Evolutionary conservation across 2,888 invertebrate species (phyloP), one percentile per base, ranked within the genome.

Genomic region (Eilema sororculum): DNA sequence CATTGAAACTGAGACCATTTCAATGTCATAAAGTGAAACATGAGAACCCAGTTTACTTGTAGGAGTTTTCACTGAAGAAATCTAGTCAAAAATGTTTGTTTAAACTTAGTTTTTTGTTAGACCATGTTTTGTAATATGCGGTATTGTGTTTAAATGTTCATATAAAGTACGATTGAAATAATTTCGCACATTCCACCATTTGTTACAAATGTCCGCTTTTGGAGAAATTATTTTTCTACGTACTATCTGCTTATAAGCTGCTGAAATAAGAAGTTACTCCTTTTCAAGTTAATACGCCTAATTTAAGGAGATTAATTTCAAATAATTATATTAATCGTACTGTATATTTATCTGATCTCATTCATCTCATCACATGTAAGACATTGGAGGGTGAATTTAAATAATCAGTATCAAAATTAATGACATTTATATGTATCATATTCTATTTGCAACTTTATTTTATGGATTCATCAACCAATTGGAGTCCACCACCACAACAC

Each of bases 281-380:
- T 52, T 52, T 52, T 52, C 1, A 52, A 25, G 16, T 22, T 41
- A 24, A 63, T 20, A 16, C 6, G 28, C 25, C 25, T 63, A 41
- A 41, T 41, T 41, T 41, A 10, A 13, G 10, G 41, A 41, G 20
- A 6, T 24, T 46, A 25, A 63, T 20, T 46, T 46, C 46, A 52
- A n/a, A 63, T 41, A 22, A 58, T 37, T 41, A 57, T 57, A 66
- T 46, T 13, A 30, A 22, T n/a, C 12, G 22, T 25, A 46, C 30
- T 57, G 65, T 68, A 52, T 68, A 64, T 68, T 72, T 78, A 74
- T 78, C 82, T 84, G 86, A 86, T 86, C 86, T 86, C 86, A 83
- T 79, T 81, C 80, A 83, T 83, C 77, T 82, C 78, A 78, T 82
- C 82, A 82, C 81, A 78, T 66, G 62, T 56, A 52, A 58, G 25